Base-by-base conservation (phyloP, 1,140 invertebrate species). In the Atta texana region DNA sequence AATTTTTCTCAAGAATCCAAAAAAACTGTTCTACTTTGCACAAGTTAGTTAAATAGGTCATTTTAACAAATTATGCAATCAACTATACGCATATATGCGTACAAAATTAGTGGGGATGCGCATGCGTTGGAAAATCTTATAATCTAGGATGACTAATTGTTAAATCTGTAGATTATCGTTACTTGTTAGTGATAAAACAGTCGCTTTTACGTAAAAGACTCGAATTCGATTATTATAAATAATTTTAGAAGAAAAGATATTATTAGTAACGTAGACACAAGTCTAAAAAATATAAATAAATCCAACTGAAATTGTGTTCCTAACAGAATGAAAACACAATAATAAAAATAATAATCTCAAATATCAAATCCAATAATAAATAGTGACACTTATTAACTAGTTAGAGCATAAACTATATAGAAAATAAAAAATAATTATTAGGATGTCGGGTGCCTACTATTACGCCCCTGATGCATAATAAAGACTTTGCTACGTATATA, bases 11-110 rank as follows among this genome's bases (percentile, higher is more conserved):
- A 31, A 18, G 2, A 18, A 64, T 31, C 61, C 16, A 16, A 34
- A 66, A 31, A 31, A 66, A 12, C 10, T 66, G 31, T 34, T 31
- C 16, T 64, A 31, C 28, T 66, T 66, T 66, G 18, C 31, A 34
- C 16, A 44, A 64, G 14, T 57, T 57, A 7, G 8, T 64, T 18
- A 31, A 64, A 64, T 44, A 64, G 16, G 14, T 64, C 21, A 2
- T 34, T 66, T 66, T 66, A 66, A 66, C 31, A n/a, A 66, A 31
- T 66, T 8, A 66, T 34, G 63, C 63, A 3, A 34, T 66, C 63
- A 31, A 39, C 31, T 34, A 14, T 6, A 59, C 16, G 28, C 0
- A 34, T 3, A 5, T 18, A n/a, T 66, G 31, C 31, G 10, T 12
- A 34, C 16, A 66, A 34, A 66, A 66, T n/a, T 34, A n/a, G 31